A percentile compares a stretch with the other conserved stretches of the same genome.
Conservation (phyloP, 2,888 invertebrate genomes). For the Atrina japonica region DNA sequence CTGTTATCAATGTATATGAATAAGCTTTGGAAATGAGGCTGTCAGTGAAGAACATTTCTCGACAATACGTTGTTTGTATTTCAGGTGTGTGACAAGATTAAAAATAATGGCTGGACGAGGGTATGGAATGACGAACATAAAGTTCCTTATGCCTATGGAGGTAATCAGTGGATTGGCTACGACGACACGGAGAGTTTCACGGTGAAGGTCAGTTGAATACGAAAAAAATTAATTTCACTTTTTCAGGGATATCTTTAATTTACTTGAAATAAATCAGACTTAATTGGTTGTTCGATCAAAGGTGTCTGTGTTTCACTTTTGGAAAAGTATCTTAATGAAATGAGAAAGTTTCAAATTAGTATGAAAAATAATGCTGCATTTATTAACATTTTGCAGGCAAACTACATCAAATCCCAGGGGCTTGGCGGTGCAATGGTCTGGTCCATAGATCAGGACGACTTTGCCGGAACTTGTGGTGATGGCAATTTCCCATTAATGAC, state of each 20-base stretch:
- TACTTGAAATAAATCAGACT: too few relatives aligned
- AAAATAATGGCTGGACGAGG: conserved; percentile 41
- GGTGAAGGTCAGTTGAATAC: conserved; percentile 52
- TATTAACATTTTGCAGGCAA: conserved; percentile 2
- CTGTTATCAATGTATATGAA: too few relatives aligned
- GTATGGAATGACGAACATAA: conserved; percentile 77
- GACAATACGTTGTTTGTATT: neutral
- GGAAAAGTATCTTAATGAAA: too few relatives aligned
- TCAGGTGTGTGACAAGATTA: conserved; percentile 47
- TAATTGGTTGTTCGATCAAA: too few relatives aligned
- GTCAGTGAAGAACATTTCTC: neutral
- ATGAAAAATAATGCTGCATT: too few relatives aligned
- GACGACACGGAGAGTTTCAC: conserved; percentile 56
- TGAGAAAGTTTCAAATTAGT: too few relatives aligned
- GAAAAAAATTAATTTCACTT: too few relatives aligned
- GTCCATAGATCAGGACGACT: conserved; percentile 36
- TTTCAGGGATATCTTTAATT: too few relatives aligned
- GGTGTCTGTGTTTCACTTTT: too few relatives aligned
- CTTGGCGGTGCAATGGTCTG: conserved; percentile 40
- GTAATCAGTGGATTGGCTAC: conserved; percentile 65
- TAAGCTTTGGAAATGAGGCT: too few relatives aligned
- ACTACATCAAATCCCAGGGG: conserved; percentile 26
- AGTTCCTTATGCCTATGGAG: conserved; percentile 84
- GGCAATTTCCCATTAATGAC: too few relatives aligned
- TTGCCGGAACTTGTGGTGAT: conserved; percentile 26